Evolutionary conservation across 2,113 vertebrate species (phyloP).

Genomic region (Sula dactylatra): DNA sequence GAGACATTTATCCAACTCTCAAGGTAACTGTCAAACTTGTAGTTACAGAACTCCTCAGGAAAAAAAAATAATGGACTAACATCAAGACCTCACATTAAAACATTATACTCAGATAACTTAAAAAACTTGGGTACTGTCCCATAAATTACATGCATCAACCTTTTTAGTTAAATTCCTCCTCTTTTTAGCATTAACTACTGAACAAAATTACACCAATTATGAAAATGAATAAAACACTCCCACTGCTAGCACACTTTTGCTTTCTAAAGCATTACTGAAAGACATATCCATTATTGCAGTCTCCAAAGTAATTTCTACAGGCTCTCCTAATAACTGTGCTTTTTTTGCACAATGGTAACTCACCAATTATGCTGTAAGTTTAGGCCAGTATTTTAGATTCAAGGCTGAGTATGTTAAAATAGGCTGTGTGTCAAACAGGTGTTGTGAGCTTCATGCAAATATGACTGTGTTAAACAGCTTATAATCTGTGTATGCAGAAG

Average conservation of each 20-base stretch:
- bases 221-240: background rate
- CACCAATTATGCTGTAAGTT: background rate
- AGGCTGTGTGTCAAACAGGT: background rate
- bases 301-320: background rate
- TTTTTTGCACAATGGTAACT: background rate
- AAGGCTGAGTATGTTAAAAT: background rate
- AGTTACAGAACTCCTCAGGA: background rate
- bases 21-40: background rate
- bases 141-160: background rate
- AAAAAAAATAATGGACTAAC: too few relatives aligned
- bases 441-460: background rate
- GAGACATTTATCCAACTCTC: background rate
- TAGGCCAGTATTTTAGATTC: background rate
- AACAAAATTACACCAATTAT: background rate
- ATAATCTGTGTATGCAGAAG: background rate
- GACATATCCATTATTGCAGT: background rate
- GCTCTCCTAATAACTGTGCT: background rate
- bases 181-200: background rate
- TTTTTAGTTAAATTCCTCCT: background rate
- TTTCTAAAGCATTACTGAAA: background rate
- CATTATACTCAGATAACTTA: background rate
- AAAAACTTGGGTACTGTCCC: background rate
- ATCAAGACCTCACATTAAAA: background rate
- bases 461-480: background rate
- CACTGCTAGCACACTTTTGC: background rate